These are phyloP conservation scores for Meriones psammophilus DNA, from an alignment of 2,797 vertebrate genomes.

Conservation along the genomic window DNA sequence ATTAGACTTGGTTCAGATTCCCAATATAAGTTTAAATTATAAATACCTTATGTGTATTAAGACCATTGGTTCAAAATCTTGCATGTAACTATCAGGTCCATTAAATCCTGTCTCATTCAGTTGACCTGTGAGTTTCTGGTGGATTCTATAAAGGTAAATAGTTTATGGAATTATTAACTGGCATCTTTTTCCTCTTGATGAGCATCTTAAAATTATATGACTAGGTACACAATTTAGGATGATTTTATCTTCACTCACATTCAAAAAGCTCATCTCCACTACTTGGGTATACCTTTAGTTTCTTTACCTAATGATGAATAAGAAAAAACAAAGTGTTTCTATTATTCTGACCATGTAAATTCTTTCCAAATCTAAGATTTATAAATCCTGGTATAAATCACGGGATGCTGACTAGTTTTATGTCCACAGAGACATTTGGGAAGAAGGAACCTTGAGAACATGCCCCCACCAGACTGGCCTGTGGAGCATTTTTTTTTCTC, in stretches of 20 bases:
- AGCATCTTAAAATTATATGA: conserved; percentile 6
- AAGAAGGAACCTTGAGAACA: neutral
- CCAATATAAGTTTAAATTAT: neutral
- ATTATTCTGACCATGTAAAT: conserved; percentile 41
- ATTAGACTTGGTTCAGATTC: neutral
- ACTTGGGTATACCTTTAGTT: neutral
- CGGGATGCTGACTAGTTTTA: neutral
- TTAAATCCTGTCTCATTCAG: neutral
- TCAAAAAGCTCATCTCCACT: neutral
- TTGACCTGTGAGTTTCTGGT: conserved; percentile 1
- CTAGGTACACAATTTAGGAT: neutral
- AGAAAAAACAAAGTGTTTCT: neutral
- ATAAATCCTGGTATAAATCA: neutral
- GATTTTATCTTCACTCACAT: neutral
- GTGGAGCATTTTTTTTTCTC: neutral
- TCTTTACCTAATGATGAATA: conserved; percentile 3
- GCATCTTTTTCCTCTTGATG: conserved; percentile 3
- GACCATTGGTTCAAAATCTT: conserved; percentile 35
- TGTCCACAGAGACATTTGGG: neutral
- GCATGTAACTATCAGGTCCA: neutral
- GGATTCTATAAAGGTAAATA: neutral
- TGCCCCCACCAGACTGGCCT: too few relatives aligned
- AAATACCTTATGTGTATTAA: neutral
- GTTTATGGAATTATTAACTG: neutral
- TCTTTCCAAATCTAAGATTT: neutral